A percentile compares a stretch with the other conserved stretches of the same genome.
Evolutionary conservation across 2,113 vertebrate species (phyloP).

Genomic region (Megaleporinus macrocephalus): DNA sequence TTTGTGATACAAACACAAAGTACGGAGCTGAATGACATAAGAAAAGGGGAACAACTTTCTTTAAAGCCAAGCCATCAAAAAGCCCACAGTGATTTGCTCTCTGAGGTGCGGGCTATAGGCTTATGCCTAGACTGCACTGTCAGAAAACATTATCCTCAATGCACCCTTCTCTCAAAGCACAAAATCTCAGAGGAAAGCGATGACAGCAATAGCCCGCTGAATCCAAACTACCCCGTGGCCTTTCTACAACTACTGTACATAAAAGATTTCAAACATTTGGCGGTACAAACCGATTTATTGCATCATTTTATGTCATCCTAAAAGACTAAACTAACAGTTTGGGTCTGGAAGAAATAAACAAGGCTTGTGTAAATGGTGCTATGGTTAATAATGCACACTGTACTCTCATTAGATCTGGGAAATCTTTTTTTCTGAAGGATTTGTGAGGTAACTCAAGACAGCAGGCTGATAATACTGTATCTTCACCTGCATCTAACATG

Average conservation of each 20-base stretch:
- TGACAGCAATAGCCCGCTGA: not conserved
- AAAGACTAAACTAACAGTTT: not conserved
- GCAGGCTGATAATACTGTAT: not conserved
- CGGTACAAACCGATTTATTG: not conserved
- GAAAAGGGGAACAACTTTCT: constrained; percentile 32
- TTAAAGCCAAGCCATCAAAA: constrained; percentile 46
- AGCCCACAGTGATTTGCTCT: constrained; percentile 42
- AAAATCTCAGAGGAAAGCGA: not conserved
- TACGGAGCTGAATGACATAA: constrained; percentile 45
- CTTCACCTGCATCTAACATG: not conserved
- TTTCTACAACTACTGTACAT: not conserved
- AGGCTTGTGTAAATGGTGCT: not conserved
- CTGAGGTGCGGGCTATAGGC: constrained; percentile 35
- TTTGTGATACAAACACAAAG: constrained; percentile 29
- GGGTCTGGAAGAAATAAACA: not conserved
- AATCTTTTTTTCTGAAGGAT: not conserved
- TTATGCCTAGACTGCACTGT: constrained; percentile 40
- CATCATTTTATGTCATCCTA: not conserved
- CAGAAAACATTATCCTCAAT: constrained; percentile 44
- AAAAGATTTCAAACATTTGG: not conserved
- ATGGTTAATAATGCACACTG: not conserved
- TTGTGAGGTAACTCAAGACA: not conserved
- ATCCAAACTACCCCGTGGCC: not conserved
- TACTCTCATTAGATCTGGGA: not conserved
- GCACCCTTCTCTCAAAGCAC: not conserved